These are phyloP conservation scores for Petroica traversi DNA, from an alignment of 2,113 vertebrate species.

Conservation along the genomic window DNA sequence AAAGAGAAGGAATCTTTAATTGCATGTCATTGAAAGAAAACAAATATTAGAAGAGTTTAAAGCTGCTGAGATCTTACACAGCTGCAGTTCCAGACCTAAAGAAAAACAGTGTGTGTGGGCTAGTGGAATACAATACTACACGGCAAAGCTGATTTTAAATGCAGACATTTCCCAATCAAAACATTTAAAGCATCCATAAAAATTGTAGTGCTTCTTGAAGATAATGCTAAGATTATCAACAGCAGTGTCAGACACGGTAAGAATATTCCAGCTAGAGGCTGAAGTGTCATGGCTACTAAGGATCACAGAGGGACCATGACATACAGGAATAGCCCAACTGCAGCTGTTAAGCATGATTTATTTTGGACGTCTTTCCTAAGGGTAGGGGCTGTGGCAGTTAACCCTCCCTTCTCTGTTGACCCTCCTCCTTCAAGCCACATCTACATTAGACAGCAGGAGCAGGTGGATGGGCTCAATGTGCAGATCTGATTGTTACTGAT, in stretches of 20 bases:
- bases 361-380: neutral
- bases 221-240: neutral
- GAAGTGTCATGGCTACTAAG: neutral
- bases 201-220: neutral
- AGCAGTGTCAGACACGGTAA: neutral
- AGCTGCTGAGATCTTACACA: neutral
- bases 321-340: neutral
- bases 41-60: neutral
- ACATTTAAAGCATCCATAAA: neutral
- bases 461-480: neutral
- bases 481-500: neutral
- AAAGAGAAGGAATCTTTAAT: neutral
- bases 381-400: neutral
- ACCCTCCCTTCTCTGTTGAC: neutral
- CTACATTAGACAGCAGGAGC: accelerated
- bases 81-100: neutral
- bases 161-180: neutral
- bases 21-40: neutral
- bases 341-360: neutral
- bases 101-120: neutral
- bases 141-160: neutral
- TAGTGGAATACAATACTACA: neutral
- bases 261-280: neutral
- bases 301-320: neutral
- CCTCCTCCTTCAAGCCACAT: neutral